Base-by-base conservation (phyloP, 2,113 vertebrate genomes). In the Drymodes brunneopygia region DNA sequence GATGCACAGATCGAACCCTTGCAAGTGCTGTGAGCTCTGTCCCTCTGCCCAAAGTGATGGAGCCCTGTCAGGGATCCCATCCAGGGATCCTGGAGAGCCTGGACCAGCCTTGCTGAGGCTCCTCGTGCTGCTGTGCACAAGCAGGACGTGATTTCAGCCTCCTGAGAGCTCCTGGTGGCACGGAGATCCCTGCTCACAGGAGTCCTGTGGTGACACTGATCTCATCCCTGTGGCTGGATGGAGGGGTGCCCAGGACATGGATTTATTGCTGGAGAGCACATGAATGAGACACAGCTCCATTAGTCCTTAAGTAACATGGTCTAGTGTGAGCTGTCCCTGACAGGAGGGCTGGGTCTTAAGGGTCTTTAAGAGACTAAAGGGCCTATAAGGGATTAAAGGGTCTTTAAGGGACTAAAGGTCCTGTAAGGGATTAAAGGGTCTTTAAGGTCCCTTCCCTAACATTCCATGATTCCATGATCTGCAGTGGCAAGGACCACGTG, bases 161-260 rank as follows among this genome's bases (percentile, higher is more conserved):
- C 36, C 4, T 4, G 14, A 8, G 20, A 12, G 9, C 14, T 40
- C 11, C 20, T 8, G 13, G 36, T 3, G 35, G 19, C 38, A 31
- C 56, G 18, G 64, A 64, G 47, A 60, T 84, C 51, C 11, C 5
- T 4, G 1, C 17, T 7, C 31, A 11, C 58, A 29, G n/a, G 15
- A 15, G 14, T 2, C 9, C 36, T 1, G 1, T 29, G n/a, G 33
- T 21, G 29, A 13, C 31, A 6, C 11, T 3, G 7, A 6, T 27
- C 28, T 19, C 1, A 0, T 12, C 23, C 0, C 40, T 21, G 0
- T 1, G 33, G 24, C 9, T 48, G 48, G 11, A 6, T 7, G 38
- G 29, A 29, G 35, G 21, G 21, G 8, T 15, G 21, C 33, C 33
- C 21, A 7, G 61, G 61, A 40, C 2, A 1, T 19, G n/a, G 12